phyloP scores from a whole-genome alignment of 2,888 invertebrate genomes.

The Drosophila prolongata region DNA sequence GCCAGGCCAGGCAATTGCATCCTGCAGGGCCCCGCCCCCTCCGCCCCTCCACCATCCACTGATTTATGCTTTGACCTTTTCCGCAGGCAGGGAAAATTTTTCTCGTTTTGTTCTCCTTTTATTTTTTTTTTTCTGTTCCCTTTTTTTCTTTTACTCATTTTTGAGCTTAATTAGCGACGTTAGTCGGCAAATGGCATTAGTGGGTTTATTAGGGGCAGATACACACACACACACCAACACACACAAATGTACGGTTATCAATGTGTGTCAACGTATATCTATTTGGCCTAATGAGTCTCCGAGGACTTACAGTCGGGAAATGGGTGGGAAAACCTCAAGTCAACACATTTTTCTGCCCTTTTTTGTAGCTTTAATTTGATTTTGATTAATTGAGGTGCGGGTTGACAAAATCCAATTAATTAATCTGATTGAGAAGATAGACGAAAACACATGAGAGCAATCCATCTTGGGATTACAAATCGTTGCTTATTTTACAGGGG shows the following conservation, averaged over 20 bases:
- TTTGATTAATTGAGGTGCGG: slow-evolving; percentile 45
- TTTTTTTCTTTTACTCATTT: slow-evolving; percentile 51
- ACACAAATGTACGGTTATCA: slow-evolving; percentile 21
- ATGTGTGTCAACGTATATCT: slow-evolving; percentile 35
- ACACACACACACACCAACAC: slow-evolving; percentile 1
- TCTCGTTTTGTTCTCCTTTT: slow-evolving; percentile 17
- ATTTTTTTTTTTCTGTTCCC: background rate
- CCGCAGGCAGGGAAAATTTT: slow-evolving; percentile 59
- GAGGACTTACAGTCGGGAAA: slow-evolving; percentile 21
- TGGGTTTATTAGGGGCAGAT: slow-evolving; percentile 66
- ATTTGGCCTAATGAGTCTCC: slow-evolving; percentile 43
- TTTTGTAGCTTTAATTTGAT: slow-evolving; percentile 31
- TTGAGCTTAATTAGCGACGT: slow-evolving; percentile 75
- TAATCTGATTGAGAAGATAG: slow-evolving; percentile 25
- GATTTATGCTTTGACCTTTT: slow-evolving; percentile 78
- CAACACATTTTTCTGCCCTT: slow-evolving; percentile 5
- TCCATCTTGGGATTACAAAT: slow-evolving; percentile 13
- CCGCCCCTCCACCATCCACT: slow-evolving; percentile 19
- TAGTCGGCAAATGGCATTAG: slow-evolving; percentile 72
- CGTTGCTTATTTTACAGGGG: slow-evolving; percentile 10
- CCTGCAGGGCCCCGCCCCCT: slow-evolving; percentile 24
- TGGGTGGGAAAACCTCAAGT: background rate
- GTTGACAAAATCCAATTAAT: slow-evolving; percentile 36
- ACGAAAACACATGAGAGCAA: slow-evolving; percentile 4
- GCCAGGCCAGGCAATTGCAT: slow-evolving; percentile 69